Conservation (phyloP, 1,140 invertebrate species). For the Apocrypta bakeri region DNA sequence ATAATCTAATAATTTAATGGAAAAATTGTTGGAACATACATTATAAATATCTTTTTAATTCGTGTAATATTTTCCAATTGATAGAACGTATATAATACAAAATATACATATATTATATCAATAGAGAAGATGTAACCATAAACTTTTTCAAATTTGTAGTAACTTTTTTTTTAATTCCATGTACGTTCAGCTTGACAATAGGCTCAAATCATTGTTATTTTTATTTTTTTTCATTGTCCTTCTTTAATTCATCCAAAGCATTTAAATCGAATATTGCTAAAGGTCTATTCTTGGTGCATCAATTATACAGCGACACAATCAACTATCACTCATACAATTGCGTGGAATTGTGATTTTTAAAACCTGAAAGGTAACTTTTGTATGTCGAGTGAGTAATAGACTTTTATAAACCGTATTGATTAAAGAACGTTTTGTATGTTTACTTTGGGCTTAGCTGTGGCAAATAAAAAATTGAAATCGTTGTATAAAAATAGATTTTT, state of each 20-base stretch:
- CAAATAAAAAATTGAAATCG: conserved; percentile 19
- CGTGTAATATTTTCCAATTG: conserved; percentile 24
- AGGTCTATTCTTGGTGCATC: conserved; percentile 23
- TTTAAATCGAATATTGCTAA: conserved; percentile 36
- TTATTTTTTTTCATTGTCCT: conserved; percentile 8
- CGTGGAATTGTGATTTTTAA: conserved; percentile 24
- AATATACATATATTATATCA: conserved; percentile 15
- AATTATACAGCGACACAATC: not conserved
- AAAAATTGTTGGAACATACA: conserved; percentile 20
- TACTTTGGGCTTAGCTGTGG: conserved; percentile 8
- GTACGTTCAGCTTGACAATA: conserved; percentile 20
- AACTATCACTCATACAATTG: conserved; percentile 1
- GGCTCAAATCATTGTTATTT: not conserved
- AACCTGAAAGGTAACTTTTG: conserved; percentile 34
- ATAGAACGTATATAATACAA: conserved; percentile 13
- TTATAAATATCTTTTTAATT: conserved; percentile 30
- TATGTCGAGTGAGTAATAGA: conserved; percentile 14
- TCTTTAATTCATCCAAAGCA: conserved; percentile 28
- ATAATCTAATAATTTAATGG: conserved; percentile 22
- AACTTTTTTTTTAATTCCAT: not conserved
- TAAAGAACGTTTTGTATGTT: conserved; percentile 24
- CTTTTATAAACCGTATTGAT: conserved; percentile 37
- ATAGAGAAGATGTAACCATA: conserved; percentile 10
- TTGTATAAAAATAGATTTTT: conserved; percentile 37
- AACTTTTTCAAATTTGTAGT: conserved; percentile 21